A percentile compares a stretch with the other conserved stretches of the same genome.
Conservation (phyloP, 1,140 invertebrate species). For the Drosophila gunungcola region DNA sequence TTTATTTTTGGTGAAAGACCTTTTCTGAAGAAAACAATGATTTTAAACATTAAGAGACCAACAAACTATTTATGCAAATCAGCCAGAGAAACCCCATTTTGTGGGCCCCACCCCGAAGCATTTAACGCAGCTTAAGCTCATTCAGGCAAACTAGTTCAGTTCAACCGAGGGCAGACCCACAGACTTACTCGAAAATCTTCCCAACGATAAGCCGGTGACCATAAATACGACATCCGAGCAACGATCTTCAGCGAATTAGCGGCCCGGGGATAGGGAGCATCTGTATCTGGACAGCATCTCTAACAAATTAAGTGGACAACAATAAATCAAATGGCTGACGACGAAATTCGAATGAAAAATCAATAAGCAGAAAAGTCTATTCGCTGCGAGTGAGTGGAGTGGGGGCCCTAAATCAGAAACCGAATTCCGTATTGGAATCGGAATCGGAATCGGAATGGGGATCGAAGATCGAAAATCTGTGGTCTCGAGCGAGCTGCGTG, state of each 20-base stretch:
- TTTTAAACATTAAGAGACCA: conserved; percentile 2
- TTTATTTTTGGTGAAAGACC: not conserved
- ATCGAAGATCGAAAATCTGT: conserved; percentile 34
- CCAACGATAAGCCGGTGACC: conserved; percentile 37
- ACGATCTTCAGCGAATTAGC: conserved; percentile 58
- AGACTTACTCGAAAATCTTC: conserved; percentile 20
- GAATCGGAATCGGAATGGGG: conserved; percentile 30
- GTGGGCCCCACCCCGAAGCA: conserved; percentile 37
- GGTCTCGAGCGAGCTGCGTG: conserved; percentile 59
- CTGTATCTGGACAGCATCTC: conserved; percentile 74
- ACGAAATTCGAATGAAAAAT: conserved; percentile 83
- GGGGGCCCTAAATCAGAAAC: conserved; percentile 41
- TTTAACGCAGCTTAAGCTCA: conserved; percentile 53
- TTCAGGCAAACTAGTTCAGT: conserved; percentile 53
- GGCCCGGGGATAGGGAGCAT: conserved; percentile 23
- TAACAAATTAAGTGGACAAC: conserved; percentile 80
- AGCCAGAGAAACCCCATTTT: conserved; percentile 21
- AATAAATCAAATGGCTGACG: conserved; percentile 77
- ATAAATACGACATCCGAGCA: conserved; percentile 48
- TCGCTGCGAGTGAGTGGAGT: conserved; percentile 25
- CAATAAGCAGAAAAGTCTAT: conserved; percentile 79
- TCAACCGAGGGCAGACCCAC: conserved; percentile 29
- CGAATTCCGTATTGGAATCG: conserved; percentile 33
- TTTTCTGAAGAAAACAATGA: not conserved
- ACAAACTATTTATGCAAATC: conserved; percentile 62